phyloP scores from a whole-genome alignment of 2,888 invertebrate genomes.

The Barypeithes pellucidus region DNA sequence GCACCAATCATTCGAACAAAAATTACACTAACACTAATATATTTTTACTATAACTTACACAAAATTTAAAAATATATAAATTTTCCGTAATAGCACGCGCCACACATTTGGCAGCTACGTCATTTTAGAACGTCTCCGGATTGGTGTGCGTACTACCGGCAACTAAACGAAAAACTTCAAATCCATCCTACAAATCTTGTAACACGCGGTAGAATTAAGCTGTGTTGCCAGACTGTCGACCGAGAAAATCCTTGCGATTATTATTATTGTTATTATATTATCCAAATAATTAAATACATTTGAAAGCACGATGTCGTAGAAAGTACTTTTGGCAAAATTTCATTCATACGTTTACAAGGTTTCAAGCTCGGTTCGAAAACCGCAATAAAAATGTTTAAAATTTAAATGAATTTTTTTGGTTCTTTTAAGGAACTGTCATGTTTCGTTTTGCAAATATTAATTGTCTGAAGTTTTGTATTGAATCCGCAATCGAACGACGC shows the following conservation, averaged over 20 bases:
- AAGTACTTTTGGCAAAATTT: too few relatives aligned
- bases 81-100: not conserved
- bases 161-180: constrained; percentile 13
- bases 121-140: not conserved
- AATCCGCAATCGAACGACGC: too few relatives aligned
- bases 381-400: too few relatives aligned
- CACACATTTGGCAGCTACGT: not conserved
- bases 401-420: too few relatives aligned
- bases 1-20: not conserved
- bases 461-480: too few relatives aligned
- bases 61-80: not conserved
- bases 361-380: too few relatives aligned
- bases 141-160: constrained; percentile 4
- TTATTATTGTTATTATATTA: too few relatives aligned
- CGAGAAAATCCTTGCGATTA: not conserved
- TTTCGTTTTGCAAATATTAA: too few relatives aligned
- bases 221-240: not conserved
- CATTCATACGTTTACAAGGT: too few relatives aligned
- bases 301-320: too few relatives aligned
- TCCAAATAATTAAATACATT: too few relatives aligned
- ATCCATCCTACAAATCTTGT: constrained; percentile 1
- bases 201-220: not conserved
- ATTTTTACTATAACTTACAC: not conserved
- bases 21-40: not conserved
- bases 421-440: too few relatives aligned